Evolutionary conservation across 2,888 invertebrate species (phyloP).

Genomic region (Ophion obscuratus): DNA sequence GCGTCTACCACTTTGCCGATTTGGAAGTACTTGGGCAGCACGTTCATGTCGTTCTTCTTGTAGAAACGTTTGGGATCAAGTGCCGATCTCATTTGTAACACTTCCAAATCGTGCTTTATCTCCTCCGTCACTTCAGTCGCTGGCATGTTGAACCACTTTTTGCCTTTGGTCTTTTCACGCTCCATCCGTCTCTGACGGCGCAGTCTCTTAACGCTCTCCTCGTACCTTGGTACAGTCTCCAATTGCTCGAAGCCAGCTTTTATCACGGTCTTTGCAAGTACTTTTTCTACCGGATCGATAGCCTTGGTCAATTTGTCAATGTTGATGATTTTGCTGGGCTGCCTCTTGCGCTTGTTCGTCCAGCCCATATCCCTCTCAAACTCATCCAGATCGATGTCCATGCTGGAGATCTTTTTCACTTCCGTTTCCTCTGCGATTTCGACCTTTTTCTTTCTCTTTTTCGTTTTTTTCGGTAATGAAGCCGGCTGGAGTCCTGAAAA

Average conservation of each 20-base stretch:
- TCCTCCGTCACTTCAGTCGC: constrained; percentile 96
- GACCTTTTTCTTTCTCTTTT: not conserved
- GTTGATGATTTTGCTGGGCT: constrained; percentile 74
- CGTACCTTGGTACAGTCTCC: constrained; percentile 86
- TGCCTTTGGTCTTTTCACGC: constrained; percentile 92
- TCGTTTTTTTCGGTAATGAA: not conserved
- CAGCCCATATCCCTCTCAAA: constrained; percentile 82
- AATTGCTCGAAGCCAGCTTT: constrained; percentile 89
- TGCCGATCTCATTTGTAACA: constrained; percentile 96
- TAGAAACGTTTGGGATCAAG: constrained; percentile 97
- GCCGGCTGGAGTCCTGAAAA: constrained; percentile 3
- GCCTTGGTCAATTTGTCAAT: constrained; percentile 81
- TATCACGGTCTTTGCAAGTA: constrained; percentile 87
- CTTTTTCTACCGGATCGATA: constrained; percentile 83
- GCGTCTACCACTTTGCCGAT: constrained; percentile 93
- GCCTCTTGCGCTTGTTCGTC: constrained; percentile 74
- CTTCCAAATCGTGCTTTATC: constrained; percentile 93
- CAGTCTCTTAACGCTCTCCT: constrained; percentile 86
- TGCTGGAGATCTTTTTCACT: constrained; percentile 55
- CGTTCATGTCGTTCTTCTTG: constrained; percentile 95
- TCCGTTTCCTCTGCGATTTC: not conserved
- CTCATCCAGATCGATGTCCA: constrained; percentile 80
- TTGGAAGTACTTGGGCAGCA: constrained; percentile 96
- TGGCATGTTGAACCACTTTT: constrained; percentile 95
- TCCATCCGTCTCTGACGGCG: constrained; percentile 88